Evolutionary conservation across 2,113 vertebrate genomes (phyloP).

Genomic region (Burhinus bistriatus): DNA sequence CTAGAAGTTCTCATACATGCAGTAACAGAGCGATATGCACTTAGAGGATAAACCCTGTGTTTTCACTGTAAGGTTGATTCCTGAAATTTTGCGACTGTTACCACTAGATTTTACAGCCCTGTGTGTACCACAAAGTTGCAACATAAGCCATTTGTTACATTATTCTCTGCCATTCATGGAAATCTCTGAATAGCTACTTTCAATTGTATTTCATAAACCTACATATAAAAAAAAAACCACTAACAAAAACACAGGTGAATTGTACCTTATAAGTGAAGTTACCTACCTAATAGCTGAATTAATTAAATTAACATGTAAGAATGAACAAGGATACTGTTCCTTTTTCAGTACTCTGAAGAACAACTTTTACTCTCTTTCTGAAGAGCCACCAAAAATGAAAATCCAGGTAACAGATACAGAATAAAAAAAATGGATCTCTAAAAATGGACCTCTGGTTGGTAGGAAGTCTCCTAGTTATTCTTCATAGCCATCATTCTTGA

Average conservation of each 20-base stretch:
- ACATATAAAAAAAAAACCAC: not conserved
- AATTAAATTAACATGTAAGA: not conserved
- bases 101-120: not conserved
- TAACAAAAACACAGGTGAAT: not conserved
- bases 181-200: not conserved
- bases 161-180: not conserved
- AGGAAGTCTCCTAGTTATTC: not conserved
- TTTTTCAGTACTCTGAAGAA: not conserved
- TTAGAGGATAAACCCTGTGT: not conserved
- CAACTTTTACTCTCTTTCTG: not conserved
- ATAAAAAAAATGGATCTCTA: not conserved
- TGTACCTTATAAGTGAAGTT: not conserved
- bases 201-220: not conserved
- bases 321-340: not conserved
- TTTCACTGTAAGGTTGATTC: not conserved
- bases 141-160: not conserved
- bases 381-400: not conserved
- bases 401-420: not conserved
- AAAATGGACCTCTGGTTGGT: not conserved
- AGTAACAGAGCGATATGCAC: not conserved
- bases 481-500: not conserved
- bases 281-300: not conserved
- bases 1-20: not conserved
- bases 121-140: not conserved
- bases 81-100: not conserved